Conservation (phyloP, 2,797 vertebrate genomes). For the Margarornis squamiger region DNA sequence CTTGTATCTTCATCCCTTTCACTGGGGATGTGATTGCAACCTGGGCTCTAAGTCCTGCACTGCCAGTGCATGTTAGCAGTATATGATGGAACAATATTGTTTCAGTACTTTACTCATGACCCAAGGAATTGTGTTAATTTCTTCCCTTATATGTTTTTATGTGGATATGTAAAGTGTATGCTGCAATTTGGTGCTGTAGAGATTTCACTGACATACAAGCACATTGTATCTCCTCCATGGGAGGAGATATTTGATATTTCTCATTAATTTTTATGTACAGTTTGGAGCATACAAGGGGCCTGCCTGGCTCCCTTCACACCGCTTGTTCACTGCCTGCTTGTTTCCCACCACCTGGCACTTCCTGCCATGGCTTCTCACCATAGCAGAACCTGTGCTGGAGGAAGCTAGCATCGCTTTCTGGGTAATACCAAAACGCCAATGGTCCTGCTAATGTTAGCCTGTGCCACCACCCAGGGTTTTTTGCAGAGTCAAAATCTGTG, state of each 20-base stretch:
- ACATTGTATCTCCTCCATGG: background rate
- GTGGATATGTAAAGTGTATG: background rate
- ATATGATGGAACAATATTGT: background rate
- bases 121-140: background rate
- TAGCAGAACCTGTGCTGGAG: background rate
- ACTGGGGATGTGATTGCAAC: background rate
- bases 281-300: background rate
- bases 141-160: background rate
- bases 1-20: background rate
- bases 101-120: background rate
- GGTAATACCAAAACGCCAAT: background rate
- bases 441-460: background rate
- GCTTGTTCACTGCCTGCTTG: background rate
- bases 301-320: background rate
- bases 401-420: background rate
- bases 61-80: background rate
- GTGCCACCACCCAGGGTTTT: background rate
- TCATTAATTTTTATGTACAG: background rate
- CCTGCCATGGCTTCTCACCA: rapidly evolving
- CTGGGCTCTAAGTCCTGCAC: background rate
- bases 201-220: background rate
- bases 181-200: background rate
- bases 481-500: background rate
- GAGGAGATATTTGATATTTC: background rate
- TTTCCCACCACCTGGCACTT: background rate